Evolutionary conservation across 2,797 vertebrate species (phyloP).

Genomic region (Enteromius afrohamiltoni): DNA sequence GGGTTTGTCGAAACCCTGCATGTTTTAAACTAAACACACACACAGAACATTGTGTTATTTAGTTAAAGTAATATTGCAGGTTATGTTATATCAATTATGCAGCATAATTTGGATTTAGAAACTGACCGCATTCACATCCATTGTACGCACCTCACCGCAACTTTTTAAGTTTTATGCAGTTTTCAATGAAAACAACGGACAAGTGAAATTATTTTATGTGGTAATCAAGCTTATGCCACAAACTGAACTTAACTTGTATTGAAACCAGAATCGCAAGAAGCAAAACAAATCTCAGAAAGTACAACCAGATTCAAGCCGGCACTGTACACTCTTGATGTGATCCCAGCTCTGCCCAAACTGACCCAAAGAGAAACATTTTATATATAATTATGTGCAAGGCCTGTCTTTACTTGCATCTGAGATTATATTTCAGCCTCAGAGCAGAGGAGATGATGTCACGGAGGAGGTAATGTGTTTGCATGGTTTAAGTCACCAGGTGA

Average conservation of each 20-base stretch:
- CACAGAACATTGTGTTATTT: neutral
- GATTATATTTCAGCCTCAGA: conserved; percentile 55
- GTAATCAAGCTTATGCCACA: conserved; percentile 2
- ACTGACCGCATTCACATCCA: neutral
- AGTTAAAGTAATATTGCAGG: neutral
- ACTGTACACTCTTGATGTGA: conserved; percentile 18
- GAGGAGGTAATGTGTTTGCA: conserved; percentile 35
- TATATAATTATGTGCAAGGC: conserved; percentile 40
- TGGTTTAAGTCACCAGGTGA: conserved; percentile 43
- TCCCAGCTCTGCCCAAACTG: conserved; percentile 36
- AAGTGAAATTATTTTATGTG: neutral
- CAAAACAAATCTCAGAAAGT: conserved; percentile 50
- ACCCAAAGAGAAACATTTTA: conserved; percentile 41
- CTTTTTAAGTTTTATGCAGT: neutral
- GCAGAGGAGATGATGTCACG: conserved; percentile 54
- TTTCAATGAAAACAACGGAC: neutral
- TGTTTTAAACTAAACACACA: conserved; percentile 14
- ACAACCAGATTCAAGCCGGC: neutral
- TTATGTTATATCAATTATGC: neutral
- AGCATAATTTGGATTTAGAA: neutral
- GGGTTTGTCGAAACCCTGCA: conserved; percentile 3
- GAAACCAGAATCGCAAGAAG: conserved; percentile 13
- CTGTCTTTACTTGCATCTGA: conserved; percentile 36
- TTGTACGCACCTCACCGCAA: neutral
- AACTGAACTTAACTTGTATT: neutral